Conservation (phyloP, 2,888 invertebrate species). For the Troilus luridus region DNA sequence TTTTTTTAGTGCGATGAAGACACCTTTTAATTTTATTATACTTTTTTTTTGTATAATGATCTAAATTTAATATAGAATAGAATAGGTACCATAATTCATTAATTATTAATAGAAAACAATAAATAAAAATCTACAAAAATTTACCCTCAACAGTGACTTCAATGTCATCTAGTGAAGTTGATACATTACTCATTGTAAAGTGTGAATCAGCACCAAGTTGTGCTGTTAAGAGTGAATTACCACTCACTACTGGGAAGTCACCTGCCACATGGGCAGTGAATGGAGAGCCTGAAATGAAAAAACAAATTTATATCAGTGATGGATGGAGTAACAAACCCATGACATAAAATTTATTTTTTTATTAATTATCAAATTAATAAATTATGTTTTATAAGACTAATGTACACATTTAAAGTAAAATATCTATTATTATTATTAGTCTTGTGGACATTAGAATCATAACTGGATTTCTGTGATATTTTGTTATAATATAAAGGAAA, state of each 20-base stretch:
- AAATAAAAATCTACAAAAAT: background rate
- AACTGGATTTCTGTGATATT: too few relatives aligned
- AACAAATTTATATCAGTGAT: background rate
- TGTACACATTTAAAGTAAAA: too few relatives aligned
- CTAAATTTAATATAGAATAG: background rate
- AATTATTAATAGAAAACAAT: background rate
- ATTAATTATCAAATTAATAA: too few relatives aligned
- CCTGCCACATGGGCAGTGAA: slow-evolving; percentile 85
- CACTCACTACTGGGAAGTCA: slow-evolving; percentile 73
- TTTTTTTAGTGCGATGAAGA: background rate
- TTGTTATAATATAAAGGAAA: too few relatives aligned
- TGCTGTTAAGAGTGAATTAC: slow-evolving; percentile 74
- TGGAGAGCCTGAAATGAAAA: slow-evolving; percentile 89
- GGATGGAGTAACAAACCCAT: background rate
- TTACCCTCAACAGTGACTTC: slow-evolving; percentile 96
- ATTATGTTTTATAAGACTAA: too few relatives aligned
- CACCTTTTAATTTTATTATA: background rate
- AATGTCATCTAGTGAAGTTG: slow-evolving; percentile 90
- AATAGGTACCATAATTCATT: background rate
- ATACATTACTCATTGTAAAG: slow-evolving; percentile 74
- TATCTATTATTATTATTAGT: too few relatives aligned
- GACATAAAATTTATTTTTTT: background rate
- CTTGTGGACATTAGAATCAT: too few relatives aligned
- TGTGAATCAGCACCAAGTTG: slow-evolving; percentile 72
- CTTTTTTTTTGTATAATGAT: background rate